A percentile compares a stretch with the other conserved stretches of the same genome.
These are phyloP conservation scores for Lepidonotus clava DNA, from an alignment of 2,888 invertebrate genomes.

Conservation along the genomic window DNA sequence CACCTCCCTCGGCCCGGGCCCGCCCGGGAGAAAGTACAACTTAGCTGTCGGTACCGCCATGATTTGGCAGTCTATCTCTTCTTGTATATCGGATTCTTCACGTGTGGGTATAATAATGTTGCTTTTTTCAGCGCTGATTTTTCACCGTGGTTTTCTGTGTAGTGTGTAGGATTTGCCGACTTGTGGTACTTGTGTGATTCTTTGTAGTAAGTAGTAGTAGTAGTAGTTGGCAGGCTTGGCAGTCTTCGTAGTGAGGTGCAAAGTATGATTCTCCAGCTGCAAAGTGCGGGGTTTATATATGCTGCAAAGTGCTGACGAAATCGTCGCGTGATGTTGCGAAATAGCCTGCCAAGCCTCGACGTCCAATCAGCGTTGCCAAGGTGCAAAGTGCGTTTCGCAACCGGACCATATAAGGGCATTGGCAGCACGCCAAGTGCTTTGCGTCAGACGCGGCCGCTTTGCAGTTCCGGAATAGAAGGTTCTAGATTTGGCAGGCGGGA, in stretches of 20 bases:
- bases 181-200: background rate
- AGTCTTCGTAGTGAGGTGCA: background rate
- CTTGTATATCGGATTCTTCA: background rate
- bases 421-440: slow-evolving; percentile 2
- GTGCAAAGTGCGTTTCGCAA: slow-evolving; percentile 26
- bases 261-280: background rate
- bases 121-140: too few relatives aligned
- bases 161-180: background rate
- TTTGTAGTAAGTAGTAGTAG: background rate
- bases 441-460: slow-evolving; percentile 2
- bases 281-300: slow-evolving; percentile 23
- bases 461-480: background rate
- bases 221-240: background rate
- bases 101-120: background rate
- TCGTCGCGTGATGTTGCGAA: background rate
- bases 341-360: background rate
- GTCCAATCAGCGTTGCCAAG: slow-evolving; percentile 22
- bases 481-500: too few relatives aligned
- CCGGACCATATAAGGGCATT: slow-evolving; percentile 26
- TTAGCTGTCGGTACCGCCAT: slow-evolving; percentile 17
- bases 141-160: too few relatives aligned
- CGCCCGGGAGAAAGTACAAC: background rate
- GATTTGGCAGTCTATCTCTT: background rate
- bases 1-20: background rate
- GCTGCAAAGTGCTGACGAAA: slow-evolving; percentile 33